Conservation (phyloP, 2,113 vertebrate species). For the Todiramphus saurophagus region DNA sequence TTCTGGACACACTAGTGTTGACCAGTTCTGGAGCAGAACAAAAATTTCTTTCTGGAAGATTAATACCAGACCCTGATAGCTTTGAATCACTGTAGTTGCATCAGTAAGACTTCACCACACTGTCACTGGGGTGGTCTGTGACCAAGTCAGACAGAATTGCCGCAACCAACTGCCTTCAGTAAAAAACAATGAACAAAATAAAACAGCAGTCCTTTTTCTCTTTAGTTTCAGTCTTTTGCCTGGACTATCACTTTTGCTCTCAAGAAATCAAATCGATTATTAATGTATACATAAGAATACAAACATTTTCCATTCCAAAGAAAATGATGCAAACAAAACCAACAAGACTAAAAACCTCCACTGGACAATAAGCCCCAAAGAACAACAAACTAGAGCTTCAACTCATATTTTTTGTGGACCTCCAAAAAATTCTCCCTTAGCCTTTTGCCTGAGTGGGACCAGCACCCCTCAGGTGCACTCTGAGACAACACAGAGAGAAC, state of each 20-base stretch:
- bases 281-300: neutral
- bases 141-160: neutral
- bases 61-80: neutral
- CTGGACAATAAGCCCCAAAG: no score
- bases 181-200: neutral
- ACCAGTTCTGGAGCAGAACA: neutral
- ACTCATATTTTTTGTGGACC: no score
- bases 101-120: neutral
- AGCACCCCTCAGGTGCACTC: neutral
- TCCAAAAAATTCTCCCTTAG: neutral
- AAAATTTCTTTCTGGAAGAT: neutral
- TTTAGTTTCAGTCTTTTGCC: neutral
- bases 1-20: neutral
- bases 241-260: neutral
- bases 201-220: neutral
- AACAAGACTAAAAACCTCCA: neutral
- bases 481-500: neutral
- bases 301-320: neutral
- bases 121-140: neutral
- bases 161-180: neutral
- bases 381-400: no score
- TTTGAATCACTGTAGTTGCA: neutral
- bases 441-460: neutral
- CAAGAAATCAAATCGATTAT: neutral
- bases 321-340: neutral